Evolutionary conservation across 2,797 vertebrate genomes (phyloP).

Genomic region (Poeciliopsis paucimaculata): DNA sequence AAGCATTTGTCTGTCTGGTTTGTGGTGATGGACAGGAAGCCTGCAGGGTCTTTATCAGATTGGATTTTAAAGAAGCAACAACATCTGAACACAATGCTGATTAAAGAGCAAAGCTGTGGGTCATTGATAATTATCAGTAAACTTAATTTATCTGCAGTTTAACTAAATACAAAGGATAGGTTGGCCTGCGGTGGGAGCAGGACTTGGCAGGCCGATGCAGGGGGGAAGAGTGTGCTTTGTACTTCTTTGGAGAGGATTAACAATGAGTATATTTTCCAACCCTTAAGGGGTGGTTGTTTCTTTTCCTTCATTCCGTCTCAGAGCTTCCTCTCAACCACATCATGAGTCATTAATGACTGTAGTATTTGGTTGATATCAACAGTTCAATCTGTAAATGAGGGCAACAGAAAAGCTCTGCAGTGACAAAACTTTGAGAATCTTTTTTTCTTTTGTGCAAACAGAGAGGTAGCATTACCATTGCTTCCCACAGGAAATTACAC

Average conservation of each 20-base stretch:
- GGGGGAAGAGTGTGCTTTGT: conserved; percentile 39
- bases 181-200: conserved; percentile 23
- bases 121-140: conserved; percentile 14
- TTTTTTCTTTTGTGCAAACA: neutral
- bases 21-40: conserved; percentile 5
- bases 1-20: neutral
- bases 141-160: conserved; percentile 8
- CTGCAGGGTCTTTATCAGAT: conserved; percentile 17
- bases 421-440: neutral
- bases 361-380: conserved; percentile 65
- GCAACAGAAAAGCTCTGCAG: conserved; percentile 14
- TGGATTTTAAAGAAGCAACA: conserved; percentile 27
- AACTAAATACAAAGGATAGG: conserved; percentile 33
- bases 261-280: conserved; percentile 65
- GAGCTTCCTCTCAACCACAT: conserved; percentile 56
- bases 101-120: conserved; percentile 8
- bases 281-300: conserved; percentile 62
- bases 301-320: conserved; percentile 67
- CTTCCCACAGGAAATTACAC: neutral
- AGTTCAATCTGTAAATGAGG: conserved; percentile 48
- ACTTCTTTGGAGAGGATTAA: conserved; percentile 64
- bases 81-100: conserved; percentile 11
- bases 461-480: neutral
- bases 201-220: conserved; percentile 28
- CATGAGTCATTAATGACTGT: conserved; percentile 75